phyloP scores from a whole-genome alignment of 92 coral and sea anemone species.

The Virgularia gustaviana region DNA sequence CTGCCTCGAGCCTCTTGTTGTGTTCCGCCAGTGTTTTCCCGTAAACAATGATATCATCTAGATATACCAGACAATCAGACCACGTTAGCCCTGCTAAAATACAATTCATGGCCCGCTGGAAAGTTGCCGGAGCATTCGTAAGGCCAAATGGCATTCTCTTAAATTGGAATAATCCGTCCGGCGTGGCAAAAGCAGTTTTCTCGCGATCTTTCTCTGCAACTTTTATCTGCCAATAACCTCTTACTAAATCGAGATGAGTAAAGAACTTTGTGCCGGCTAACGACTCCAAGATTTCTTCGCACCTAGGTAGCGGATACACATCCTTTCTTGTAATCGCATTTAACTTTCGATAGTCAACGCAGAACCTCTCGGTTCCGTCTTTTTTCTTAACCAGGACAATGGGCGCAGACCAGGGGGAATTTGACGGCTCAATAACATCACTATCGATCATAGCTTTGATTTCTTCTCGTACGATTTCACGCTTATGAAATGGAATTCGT shows the following conservation, averaged over 20 bases:
- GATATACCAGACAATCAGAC: slow-evolving; percentile 30
- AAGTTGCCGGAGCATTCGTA: slow-evolving; percentile 40
- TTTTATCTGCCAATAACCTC: slow-evolving; percentile 45
- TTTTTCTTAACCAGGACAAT: slow-evolving; percentile 26
- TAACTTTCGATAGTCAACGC: slow-evolving; percentile 27
- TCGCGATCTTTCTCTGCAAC: slow-evolving; percentile 4
- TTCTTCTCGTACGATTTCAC: slow-evolving; percentile 38
- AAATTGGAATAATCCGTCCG: slow-evolving; percentile 31
- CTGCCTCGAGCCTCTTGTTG: slow-evolving; percentile 16
- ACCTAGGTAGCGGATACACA: slow-evolving; percentile 26
- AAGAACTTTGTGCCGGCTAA: slow-evolving; percentile 45
- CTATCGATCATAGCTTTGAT: slow-evolving; percentile 43
- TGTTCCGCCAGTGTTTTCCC: slow-evolving; percentile 30
- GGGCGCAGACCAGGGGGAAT: slow-evolving; percentile 42
- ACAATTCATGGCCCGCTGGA: slow-evolving; percentile 31
- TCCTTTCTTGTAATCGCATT: slow-evolving; percentile 15
- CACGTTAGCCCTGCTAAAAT: slow-evolving; percentile 34
- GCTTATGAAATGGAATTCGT: slow-evolving; percentile 40
- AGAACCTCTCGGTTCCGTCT: slow-evolving; percentile 16
- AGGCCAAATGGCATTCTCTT: slow-evolving; percentile 46
- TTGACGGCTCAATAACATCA: slow-evolving; percentile 41
- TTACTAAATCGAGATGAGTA: slow-evolving; percentile 31
- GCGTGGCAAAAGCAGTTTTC: slow-evolving; percentile 46
- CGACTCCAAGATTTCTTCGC: slow-evolving; percentile 41
- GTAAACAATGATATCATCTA: slow-evolving; percentile 37